Evolutionary conservation across 2,113 vertebrate genomes (phyloP), one percentile per base, ranked within the genome.

Genomic region (Syngnathus floridae): DNA sequence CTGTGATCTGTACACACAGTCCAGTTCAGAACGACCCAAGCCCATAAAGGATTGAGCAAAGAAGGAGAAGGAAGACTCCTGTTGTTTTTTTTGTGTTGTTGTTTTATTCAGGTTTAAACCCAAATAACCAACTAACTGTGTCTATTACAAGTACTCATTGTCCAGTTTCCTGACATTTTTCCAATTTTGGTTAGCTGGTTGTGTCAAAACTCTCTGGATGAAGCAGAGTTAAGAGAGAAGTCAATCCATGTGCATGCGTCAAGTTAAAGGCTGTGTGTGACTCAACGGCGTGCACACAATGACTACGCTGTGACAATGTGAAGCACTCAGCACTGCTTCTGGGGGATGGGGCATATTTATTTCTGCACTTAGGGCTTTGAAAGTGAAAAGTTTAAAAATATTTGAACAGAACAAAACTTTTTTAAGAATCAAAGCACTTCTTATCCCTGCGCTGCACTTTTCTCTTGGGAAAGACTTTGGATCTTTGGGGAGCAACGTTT

Each of bases 1-100:
- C 69, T 73, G 48, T 84, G 76, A 82, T 84, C 74, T 79, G 58
- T 38, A 86, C 64, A 40, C 61, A 74, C 77, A 86, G 72, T 40
- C 59, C 40, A 60, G 56, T 60, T 66, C 48, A 72, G 49, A 71
- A 71, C 55, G 48, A 13, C 49, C 48, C 61, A 21, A 76, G 60
- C 38, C 70, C 65, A 26, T 26, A 13, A 71, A n/a, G 45, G 71
- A 69, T 65, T 74, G 75, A 14, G 7, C 49, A 51, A 36, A 37
- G 12, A 60, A 49, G 45, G 61, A 65, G 26, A 62, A 49, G 10
- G 21, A 16, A 45, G 46, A 80, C 63, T 61, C 19, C 38, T 70
- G 48, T 55, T 1, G 21, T 74, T 61, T 17, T 46, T 48, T 46
- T 51, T 14, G 16, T 48, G 13, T 60, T 40, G 26, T 31, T 31